These are phyloP conservation scores for Archivesica marissinica DNA, from an alignment of 1,140 invertebrate genomes.

Conservation along the genomic window DNA sequence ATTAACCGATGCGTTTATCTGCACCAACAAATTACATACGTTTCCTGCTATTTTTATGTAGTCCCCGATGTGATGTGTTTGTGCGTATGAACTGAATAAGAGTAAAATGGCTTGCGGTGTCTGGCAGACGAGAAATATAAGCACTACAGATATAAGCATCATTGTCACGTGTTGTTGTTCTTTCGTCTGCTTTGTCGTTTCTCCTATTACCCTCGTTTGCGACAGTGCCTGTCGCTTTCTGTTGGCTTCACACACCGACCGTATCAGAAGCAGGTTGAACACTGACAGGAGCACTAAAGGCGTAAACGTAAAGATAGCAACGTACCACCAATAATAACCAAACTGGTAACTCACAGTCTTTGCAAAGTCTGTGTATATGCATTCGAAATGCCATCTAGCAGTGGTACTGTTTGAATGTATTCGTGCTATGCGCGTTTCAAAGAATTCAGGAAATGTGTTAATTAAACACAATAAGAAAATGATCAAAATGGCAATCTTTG, in stretches of 20 bases:
- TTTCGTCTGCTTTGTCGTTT: slow-evolving; percentile 65
- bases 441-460: slow-evolving; percentile 76
- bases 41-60: slow-evolving; percentile 87
- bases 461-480: slow-evolving; percentile 64
- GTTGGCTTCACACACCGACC: slow-evolving; percentile 87
- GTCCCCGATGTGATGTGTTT: slow-evolving; percentile 69
- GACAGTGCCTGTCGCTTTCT: slow-evolving; percentile 86
- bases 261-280: slow-evolving; percentile 90
- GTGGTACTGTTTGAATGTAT: neutral
- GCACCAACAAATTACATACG: slow-evolving; percentile 89
- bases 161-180: slow-evolving; percentile 87
- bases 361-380: slow-evolving; percentile 72
- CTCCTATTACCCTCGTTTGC: slow-evolving; percentile 73
- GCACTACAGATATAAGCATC: slow-evolving; percentile 90
- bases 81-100: slow-evolving; percentile 69
- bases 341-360: slow-evolving; percentile 86
- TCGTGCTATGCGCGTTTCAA: slow-evolving; percentile 72
- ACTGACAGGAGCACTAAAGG: slow-evolving; percentile 88
- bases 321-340: slow-evolving; percentile 89
- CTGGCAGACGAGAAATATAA: slow-evolving; percentile 90
- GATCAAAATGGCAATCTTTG: slow-evolving; percentile 69
- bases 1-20: slow-evolving; percentile 89
- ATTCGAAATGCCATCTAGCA: slow-evolving; percentile 63
- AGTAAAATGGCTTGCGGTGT: slow-evolving; percentile 87
- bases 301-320: slow-evolving; percentile 88